These are phyloP conservation scores for Diuraphis noxia DNA, from an alignment of 1,140 invertebrate species.

Conservation along the genomic window DNA sequence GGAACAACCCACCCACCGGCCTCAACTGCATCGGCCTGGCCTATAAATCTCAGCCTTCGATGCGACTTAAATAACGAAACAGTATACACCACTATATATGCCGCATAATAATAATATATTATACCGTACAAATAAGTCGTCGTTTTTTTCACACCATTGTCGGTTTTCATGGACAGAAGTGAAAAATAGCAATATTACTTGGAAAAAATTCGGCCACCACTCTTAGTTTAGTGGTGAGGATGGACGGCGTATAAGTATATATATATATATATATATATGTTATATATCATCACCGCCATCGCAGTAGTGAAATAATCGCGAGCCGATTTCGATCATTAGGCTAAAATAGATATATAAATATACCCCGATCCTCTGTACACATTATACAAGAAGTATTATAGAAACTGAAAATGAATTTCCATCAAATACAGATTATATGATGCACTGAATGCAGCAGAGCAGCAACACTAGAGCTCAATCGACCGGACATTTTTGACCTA, in stretches of 20 bases:
- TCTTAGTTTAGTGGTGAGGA: neutral
- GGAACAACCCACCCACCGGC: neutral
- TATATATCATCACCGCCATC: no score
- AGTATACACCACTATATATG: constrained; percentile 8
- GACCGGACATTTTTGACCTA: constrained; percentile 53
- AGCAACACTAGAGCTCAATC: constrained; percentile 34
- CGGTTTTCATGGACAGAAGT: neutral
- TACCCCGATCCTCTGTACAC: neutral
- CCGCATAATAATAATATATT: constrained; percentile 6
- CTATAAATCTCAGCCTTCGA: constrained; percentile 33
- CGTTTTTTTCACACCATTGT: neutral
- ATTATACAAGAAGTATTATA: neutral
- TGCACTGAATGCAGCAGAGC: neutral
- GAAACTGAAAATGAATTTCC: constrained; percentile 33
- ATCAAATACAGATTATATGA: constrained; percentile 34
- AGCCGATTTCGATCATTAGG: neutral
- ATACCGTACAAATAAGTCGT: neutral
- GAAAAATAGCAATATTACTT: neutral
- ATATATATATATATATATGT: no score
- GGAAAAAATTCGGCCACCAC: neutral
- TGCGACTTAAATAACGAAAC: neutral
- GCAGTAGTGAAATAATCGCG: neutral
- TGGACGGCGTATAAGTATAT: no score
- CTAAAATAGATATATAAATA: neutral
- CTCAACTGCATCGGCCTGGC: neutral